Conservation (phyloP, 2,113 vertebrate genomes). For the Capreolus pygargus region DNA sequence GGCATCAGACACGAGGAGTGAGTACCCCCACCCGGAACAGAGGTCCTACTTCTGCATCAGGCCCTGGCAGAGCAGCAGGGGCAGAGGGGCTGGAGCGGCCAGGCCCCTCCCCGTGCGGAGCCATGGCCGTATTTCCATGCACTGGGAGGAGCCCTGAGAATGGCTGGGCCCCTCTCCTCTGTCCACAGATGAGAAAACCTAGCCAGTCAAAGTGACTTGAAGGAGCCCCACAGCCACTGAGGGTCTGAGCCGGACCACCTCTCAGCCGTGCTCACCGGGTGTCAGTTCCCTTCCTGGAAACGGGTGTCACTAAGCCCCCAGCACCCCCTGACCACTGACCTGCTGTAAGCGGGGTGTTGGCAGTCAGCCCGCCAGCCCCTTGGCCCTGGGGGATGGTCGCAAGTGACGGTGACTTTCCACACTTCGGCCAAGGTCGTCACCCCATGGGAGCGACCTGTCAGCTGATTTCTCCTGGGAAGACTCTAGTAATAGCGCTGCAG, state of each 20-base stretch:
- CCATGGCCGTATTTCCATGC: neutral
- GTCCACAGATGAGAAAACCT: neutral
- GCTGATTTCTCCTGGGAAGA: neutral
- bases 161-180: neutral
- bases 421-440: neutral
- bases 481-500: neutral
- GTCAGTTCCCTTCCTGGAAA: neutral
- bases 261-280: neutral
- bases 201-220: neutral
- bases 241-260: neutral
- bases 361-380: neutral
- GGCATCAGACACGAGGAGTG: slow-evolving; percentile 90
- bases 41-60: neutral
- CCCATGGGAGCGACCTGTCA: neutral
- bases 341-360: neutral
- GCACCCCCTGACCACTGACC: neutral
- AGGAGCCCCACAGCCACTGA: neutral
- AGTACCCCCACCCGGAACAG: slow-evolving; percentile 60
- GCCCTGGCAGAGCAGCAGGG: fast-evolving
- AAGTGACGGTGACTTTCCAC: neutral
- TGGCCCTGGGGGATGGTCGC: neutral
- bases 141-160: neutral
- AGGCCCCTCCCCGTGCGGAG: fast-evolving
- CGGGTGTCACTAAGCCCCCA: neutral
- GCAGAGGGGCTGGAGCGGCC: fast-evolving